Percentiles rank a stretch among this genome's conserved stretches.
Conservation (phyloP, 1,140 invertebrate species). For the Gonatopus flavifemur region DNA sequence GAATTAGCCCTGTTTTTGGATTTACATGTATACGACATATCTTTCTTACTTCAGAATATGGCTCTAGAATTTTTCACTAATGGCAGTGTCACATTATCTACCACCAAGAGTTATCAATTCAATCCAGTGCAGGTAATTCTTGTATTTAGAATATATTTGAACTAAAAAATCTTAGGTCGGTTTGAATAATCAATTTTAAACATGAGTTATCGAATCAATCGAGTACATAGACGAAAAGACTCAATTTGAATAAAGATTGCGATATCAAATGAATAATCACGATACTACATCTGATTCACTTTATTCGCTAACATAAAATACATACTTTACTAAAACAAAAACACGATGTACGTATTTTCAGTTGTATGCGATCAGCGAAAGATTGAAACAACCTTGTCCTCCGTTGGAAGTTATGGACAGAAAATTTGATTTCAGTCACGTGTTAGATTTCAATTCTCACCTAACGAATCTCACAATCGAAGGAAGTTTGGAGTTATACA, state of each 20-base stretch:
- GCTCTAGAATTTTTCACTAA: constrained; percentile 71
- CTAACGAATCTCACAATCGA: constrained; percentile 69
- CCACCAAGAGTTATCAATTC: constrained; percentile 65
- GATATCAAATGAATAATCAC: too few species aligned
- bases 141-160: too few species aligned
- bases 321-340: too few species aligned
- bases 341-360: constrained; percentile 63
- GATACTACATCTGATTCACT: too few species aligned
- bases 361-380: constrained; percentile 84
- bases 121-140: constrained; percentile 71
- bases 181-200: too few species aligned
- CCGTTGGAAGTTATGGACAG: constrained; percentile 68
- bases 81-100: constrained; percentile 67
- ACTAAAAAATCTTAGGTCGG: too few species aligned
- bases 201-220: too few species aligned
- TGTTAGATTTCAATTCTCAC: constrained; percentile 85
- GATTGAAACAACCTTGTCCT: constrained; percentile 83
- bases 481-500: constrained; percentile 66
- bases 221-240: too few species aligned
- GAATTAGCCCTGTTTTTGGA: constrained; percentile 77
- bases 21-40: constrained; percentile 81
- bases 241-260: too few species aligned
- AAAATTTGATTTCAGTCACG: constrained; percentile 82
- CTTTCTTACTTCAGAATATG: constrained; percentile 77
- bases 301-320: too few species aligned